A percentile compares a stretch with the other conserved stretches of the same genome.
Evolutionary conservation across 2,888 invertebrate species (phyloP).

Genomic region (Agonopterix subpropinquella): DNA sequence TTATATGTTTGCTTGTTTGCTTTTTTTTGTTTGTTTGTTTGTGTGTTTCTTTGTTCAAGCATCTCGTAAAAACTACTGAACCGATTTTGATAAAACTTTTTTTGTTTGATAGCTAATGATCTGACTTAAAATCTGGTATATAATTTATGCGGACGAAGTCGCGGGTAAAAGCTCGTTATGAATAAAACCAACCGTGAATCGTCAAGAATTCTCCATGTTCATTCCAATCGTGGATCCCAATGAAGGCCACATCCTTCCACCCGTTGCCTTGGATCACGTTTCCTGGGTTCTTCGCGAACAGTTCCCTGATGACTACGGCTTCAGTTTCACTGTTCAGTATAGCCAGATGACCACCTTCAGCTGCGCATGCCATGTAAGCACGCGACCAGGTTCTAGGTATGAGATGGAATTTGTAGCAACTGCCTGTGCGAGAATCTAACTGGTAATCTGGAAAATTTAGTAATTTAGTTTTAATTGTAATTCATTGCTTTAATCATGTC

Average conservation of each 20-base stretch:
- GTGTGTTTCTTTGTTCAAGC: too few species aligned
- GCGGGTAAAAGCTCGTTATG: too few species aligned
- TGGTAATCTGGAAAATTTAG: slow-evolving; percentile 26
- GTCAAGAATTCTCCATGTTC: slow-evolving; percentile 22
- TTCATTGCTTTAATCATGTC: too few species aligned
- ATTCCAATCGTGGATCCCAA: slow-evolving; percentile 27
- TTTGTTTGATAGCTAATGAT: too few species aligned
- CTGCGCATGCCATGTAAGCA: slow-evolving; percentile 18
- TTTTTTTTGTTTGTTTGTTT: too few species aligned
- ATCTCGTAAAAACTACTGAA: too few species aligned
- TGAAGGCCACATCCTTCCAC: slow-evolving; percentile 13
- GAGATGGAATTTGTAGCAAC: slow-evolving; percentile 25
- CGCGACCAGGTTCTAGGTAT: slow-evolving; percentile 14
- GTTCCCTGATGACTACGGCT: slow-evolving; percentile 17
- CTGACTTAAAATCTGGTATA: too few species aligned
- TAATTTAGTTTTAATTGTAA: not conserved
- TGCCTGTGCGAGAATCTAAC: slow-evolving; percentile 22
- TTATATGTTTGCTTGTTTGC: too few species aligned
- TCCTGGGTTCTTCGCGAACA: slow-evolving; percentile 13
- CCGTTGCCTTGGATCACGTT: slow-evolving; percentile 5
- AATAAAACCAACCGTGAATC: slow-evolving; percentile 28
- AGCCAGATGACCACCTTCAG: slow-evolving; percentile 22
- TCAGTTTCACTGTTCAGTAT: slow-evolving; percentile 22
- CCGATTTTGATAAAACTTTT: too few species aligned
- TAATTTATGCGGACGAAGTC: too few species aligned